phyloP scores from a whole-genome alignment of 2,797 vertebrate genomes.

The Phoxinus dragarum region DNA sequence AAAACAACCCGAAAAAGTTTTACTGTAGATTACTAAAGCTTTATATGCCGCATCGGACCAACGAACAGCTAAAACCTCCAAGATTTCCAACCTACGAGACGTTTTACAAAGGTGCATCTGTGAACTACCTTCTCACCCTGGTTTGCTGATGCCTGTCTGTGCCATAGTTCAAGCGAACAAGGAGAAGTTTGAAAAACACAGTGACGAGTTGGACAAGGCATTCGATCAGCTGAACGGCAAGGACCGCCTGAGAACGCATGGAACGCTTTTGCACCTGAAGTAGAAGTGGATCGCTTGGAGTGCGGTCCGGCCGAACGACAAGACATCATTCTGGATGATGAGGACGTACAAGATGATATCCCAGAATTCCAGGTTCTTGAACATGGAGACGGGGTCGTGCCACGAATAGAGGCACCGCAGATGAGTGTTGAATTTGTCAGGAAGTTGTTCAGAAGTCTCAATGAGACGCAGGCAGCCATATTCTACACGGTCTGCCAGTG shows the following conservation, averaged over 20 bases:
- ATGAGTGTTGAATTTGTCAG: neutral
- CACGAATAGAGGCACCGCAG: neutral
- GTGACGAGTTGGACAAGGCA: neutral
- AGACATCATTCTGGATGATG: neutral
- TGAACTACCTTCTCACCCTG: neutral
- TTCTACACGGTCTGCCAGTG: slow-evolving; percentile 23
- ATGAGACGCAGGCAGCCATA: slow-evolving; percentile 26
- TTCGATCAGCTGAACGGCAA: neutral
- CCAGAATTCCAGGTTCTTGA: neutral
- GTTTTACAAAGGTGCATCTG: slow-evolving; percentile 7
- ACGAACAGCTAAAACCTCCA: slow-evolving; percentile 4
- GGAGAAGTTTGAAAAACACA: neutral
- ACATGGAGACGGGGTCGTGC: neutral
- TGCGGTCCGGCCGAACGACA: neutral
- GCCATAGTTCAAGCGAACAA: neutral
- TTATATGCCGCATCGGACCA: slow-evolving; percentile 21
- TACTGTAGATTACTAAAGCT: slow-evolving; percentile 36
- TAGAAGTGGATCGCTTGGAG: neutral
- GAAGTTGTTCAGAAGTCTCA: slow-evolving; percentile 25
- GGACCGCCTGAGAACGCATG: neutral
- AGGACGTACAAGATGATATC: neutral
- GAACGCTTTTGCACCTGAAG: neutral
- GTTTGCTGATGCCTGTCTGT: neutral
- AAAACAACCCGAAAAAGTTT: slow-evolving; percentile 44
- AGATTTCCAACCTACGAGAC: slow-evolving; percentile 22